Conservation (phyloP, 2,113 vertebrate genomes). For the Anarrhichthys ocellatus region DNA sequence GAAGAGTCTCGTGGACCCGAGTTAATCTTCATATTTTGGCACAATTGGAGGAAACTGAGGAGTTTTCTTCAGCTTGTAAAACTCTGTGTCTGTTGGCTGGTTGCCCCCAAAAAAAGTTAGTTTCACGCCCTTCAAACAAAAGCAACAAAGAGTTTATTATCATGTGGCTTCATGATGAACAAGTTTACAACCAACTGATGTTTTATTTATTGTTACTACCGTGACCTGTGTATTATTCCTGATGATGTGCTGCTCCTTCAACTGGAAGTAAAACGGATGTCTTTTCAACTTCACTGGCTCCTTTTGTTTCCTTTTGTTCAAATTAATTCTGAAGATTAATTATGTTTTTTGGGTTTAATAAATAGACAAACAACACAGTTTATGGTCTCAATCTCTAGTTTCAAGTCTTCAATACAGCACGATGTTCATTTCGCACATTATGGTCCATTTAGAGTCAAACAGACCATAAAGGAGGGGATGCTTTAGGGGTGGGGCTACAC, state of each 20-base stretch:
- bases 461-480: too few species aligned
- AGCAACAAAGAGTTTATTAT: conserved; percentile 40
- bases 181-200: conserved; percentile 72
- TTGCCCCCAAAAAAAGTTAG: background rate
- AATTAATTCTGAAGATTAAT: background rate
- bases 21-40: background rate
- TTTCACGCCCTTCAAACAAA: conserved; percentile 39
- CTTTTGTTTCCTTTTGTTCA: background rate
- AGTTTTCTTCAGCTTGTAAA: background rate
- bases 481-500: too few species aligned
- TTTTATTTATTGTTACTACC: conserved; percentile 61
- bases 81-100: conserved; percentile 29
- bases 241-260: conserved; percentile 70
- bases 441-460: too few species aligned
- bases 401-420: too few species aligned
- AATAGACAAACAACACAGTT: too few species aligned
- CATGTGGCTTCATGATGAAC: conserved; percentile 59
- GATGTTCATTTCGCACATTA: too few species aligned
- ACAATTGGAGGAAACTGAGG: background rate
- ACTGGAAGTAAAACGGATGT: conserved; percentile 74
- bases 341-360: background rate
- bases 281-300: conserved; percentile 62
- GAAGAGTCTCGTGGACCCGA: background rate
- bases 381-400: too few species aligned
- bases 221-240: conserved; percentile 70